Conservation (phyloP, 2,113 vertebrate species). For the Cisticola juncidis region DNA sequence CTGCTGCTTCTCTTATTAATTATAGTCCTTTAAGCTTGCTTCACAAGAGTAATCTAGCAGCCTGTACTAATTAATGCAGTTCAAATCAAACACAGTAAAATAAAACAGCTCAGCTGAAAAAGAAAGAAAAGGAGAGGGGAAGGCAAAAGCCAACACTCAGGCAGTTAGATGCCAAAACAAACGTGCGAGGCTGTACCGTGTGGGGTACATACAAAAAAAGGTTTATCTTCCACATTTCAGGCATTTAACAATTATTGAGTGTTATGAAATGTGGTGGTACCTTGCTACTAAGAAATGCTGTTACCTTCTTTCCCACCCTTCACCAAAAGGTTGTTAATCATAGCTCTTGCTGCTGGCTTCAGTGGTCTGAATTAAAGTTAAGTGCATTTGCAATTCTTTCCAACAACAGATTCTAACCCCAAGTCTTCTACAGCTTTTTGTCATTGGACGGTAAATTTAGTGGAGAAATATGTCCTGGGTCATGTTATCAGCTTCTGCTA, state of each 20-base stretch:
- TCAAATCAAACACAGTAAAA: slow-evolving; percentile 29
- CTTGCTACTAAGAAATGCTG: background rate
- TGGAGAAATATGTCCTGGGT: background rate
- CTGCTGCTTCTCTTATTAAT: slow-evolving; percentile 61
- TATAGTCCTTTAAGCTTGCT: slow-evolving; percentile 59
- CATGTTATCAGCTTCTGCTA: background rate
- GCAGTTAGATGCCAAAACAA: background rate
- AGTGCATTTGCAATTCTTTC: background rate
- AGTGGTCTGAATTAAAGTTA: background rate
- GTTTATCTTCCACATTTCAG: background rate
- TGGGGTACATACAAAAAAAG: background rate
- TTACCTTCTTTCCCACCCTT: background rate
- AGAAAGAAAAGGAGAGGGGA: background rate
- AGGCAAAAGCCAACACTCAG: background rate
- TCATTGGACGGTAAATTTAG: background rate
- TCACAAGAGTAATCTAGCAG: slow-evolving; percentile 53
- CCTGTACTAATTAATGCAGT: slow-evolving; percentile 55
- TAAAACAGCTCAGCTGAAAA: background rate
- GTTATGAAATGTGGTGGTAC: background rate
- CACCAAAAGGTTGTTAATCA: background rate
- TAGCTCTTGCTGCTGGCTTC: background rate
- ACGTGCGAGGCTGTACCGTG: background rate
- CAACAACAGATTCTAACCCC: background rate
- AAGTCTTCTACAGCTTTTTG: background rate
- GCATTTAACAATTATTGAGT: background rate